phyloP scores from a whole-genome alignment of 2,113 vertebrate genomes.

The Oncorhynchus kisutch region DNA sequence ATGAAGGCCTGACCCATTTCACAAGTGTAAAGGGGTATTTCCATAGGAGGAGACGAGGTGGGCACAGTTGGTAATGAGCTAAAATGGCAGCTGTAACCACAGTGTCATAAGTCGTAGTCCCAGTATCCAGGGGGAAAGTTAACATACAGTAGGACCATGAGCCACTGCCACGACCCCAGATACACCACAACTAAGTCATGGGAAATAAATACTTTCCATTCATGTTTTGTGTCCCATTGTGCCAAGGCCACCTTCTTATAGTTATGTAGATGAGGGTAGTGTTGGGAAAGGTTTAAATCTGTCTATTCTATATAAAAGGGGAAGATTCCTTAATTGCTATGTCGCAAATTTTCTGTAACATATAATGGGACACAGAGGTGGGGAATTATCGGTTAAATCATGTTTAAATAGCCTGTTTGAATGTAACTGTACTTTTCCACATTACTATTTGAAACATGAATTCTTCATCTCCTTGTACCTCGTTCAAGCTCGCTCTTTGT shows the following conservation, averaged over 20 bases:
- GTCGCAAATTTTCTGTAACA: neutral
- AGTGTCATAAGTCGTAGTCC: neutral
- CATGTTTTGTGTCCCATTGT: neutral
- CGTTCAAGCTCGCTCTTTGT: neutral
- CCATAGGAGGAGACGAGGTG: too few species aligned
- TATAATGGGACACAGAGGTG: neutral
- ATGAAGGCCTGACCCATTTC: constrained; percentile 40
- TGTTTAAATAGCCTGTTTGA: neutral
- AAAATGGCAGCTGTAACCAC: neutral
- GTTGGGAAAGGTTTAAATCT: neutral
- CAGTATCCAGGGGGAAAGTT: neutral
- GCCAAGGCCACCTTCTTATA: neutral
- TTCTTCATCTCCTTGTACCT: neutral
- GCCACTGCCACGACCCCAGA: neutral
- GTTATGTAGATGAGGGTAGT: neutral
- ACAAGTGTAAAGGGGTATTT: constrained; percentile 2
- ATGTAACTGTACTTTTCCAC: neutral
- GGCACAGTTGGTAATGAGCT: neutral
- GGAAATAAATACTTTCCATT: neutral
- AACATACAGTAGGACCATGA: neutral
- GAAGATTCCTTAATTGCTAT: neutral
- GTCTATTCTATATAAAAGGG: neutral
- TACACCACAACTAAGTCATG: neutral
- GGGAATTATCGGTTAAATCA: neutral
- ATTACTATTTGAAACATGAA: neutral